These are phyloP conservation scores for Rafetus swinhoei DNA, from an alignment of 2,113 vertebrate species.

Conservation along the genomic window DNA sequence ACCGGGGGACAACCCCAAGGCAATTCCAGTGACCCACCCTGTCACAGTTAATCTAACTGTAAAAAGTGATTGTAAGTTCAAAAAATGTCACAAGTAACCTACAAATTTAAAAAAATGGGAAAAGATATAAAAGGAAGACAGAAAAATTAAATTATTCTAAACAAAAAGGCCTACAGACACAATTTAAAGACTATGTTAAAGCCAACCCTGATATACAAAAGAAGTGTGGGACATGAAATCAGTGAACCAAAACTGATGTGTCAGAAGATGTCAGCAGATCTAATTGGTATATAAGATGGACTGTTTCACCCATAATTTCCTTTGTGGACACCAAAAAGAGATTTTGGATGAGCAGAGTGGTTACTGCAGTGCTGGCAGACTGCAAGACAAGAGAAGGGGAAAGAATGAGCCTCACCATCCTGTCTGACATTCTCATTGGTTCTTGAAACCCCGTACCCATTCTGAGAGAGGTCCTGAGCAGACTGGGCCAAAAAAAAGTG, in stretches of 20 bases:
- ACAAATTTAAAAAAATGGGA: not conserved
- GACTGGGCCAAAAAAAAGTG: too few relatives aligned
- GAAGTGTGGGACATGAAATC: not conserved
- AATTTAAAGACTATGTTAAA: not conserved
- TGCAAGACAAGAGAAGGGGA: not conserved
- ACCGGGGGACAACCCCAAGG: too few relatives aligned
- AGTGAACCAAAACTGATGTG: not conserved
- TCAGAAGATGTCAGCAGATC: not conserved
- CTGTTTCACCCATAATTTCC: not conserved
- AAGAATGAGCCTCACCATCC: not conserved
- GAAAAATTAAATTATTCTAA: not conserved
- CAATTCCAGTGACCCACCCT: too few relatives aligned
- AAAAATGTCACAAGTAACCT: not conserved
- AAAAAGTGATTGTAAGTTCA: not conserved
- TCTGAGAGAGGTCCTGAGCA: too few relatives aligned
- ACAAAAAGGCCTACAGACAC: not conserved
- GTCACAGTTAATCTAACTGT: not conserved
- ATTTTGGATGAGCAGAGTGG: not conserved
- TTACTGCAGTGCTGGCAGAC: not conserved
- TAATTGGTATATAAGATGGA: not conserved
- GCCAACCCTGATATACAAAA: not conserved
- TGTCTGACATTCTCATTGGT: too few relatives aligned
- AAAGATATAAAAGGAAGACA: not conserved
- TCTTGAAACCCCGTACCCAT: too few relatives aligned
- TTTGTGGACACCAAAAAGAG: not conserved